These are phyloP conservation scores for Ophioninae sp. DNA, from an alignment of 2,888 invertebrate species.

Conservation along the genomic window DNA sequence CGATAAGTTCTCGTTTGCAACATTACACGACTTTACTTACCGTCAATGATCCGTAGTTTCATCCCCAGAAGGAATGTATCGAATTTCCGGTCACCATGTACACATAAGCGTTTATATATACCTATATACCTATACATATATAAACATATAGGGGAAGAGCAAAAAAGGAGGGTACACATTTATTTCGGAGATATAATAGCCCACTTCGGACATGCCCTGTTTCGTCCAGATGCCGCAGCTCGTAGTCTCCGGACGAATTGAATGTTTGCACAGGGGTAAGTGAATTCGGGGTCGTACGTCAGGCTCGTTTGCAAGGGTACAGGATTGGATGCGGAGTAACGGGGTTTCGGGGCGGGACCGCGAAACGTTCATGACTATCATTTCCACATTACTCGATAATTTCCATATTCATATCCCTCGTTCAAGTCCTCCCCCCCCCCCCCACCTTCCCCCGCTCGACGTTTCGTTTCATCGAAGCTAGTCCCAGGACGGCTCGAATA, in stretches of 20 bases:
- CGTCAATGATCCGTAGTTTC: too few species aligned
- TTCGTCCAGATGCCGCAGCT: conserved; percentile 7
- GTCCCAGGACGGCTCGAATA: conserved; percentile 22
- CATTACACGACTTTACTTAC: too few species aligned
- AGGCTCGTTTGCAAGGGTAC: conserved; percentile 8
- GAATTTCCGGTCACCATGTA: too few species aligned
- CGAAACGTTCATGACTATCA: conserved; percentile 50
- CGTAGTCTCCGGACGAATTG: conserved; percentile 41
- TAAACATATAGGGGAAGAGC: neutral
- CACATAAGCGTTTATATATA: too few species aligned
- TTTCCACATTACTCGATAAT: conserved; percentile 58
- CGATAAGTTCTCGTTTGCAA: too few species aligned
- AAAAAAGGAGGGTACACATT: too few species aligned
- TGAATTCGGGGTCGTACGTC: conserved; percentile 54
- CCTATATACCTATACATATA: neutral
- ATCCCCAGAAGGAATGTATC: too few species aligned
- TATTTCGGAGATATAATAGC: neutral
- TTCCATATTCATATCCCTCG: conserved; percentile 56
- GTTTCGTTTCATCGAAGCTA: neutral
- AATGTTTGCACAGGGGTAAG: conserved; percentile 58
- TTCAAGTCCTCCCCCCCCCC: conserved; percentile 1
- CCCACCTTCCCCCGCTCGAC: conserved; percentile 2
- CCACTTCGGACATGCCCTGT: conserved; percentile 20
- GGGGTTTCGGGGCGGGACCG: neutral
- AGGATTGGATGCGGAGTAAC: neutral